These are phyloP conservation scores for Protomyctophum bolini DNA, from an alignment of 2,113 vertebrate genomes.

Conservation along the genomic window DNA sequence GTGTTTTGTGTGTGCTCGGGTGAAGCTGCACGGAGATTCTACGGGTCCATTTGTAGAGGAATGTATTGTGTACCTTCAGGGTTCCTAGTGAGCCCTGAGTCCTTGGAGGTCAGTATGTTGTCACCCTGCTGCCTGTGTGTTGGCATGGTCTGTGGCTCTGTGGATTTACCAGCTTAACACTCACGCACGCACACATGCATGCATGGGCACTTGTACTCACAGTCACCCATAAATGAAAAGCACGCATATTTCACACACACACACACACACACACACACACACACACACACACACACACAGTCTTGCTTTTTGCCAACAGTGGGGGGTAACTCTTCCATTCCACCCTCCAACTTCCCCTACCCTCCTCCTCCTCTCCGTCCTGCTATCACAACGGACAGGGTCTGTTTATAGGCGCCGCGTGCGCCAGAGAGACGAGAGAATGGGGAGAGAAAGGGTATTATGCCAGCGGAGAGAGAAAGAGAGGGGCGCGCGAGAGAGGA, in stretches of 20 bases:
- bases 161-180: neutral
- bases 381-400: constrained; percentile 73
- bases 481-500: constrained; percentile 66
- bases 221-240: constrained; percentile 2
- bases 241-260: neutral
- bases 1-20: too few relatives aligned
- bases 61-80: too few relatives aligned
- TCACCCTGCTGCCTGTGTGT: too few relatives aligned
- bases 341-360: neutral
- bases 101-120: too few relatives aligned
- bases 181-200: neutral
- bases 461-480: constrained; percentile 69
- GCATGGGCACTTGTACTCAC: neutral
- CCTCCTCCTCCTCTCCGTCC: constrained; percentile 45
- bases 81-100: too few relatives aligned
- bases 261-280: constrained; percentile 5
- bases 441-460: constrained; percentile 72
- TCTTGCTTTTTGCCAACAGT: constrained; percentile 32
- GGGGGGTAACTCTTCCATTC: constrained; percentile 37
- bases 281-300: constrained; percentile 3
- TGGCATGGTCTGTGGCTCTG: too few relatives aligned
- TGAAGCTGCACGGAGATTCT: too few relatives aligned
- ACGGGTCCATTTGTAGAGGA: too few relatives aligned
- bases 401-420: constrained; percentile 64
- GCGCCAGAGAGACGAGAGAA: constrained; percentile 63